Conservation (phyloP, 1,140 invertebrate genomes). For the Ceratina japonica region DNA sequence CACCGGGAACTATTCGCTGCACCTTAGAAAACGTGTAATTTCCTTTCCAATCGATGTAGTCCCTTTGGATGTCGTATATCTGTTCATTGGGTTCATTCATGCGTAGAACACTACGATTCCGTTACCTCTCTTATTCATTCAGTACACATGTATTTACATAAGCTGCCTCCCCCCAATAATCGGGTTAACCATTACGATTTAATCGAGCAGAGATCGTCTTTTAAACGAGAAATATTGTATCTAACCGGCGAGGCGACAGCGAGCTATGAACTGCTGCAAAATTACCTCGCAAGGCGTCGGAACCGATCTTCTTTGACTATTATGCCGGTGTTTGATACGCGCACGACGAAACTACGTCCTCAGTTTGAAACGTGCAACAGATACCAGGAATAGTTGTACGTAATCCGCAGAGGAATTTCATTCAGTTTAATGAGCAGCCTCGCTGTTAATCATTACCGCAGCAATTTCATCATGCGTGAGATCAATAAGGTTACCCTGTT, state of each 20-base stretch:
- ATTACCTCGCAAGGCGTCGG: not conserved
- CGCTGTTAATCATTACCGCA: not conserved
- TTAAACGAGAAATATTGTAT: too few relatives aligned
- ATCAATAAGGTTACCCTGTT: not conserved
- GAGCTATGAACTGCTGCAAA: not conserved
- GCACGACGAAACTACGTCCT: not conserved
- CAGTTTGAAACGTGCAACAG: not conserved
- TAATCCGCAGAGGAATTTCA: constrained; percentile 2
- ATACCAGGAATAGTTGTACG: constrained; percentile 6
- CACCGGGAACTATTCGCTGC: constrained; percentile 36
- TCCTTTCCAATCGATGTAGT: constrained; percentile 33
- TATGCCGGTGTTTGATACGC: not conserved
- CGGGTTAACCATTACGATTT: too few relatives aligned
- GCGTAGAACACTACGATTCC: constrained; percentile 20
- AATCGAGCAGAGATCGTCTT: too few relatives aligned
- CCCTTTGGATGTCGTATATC: constrained; percentile 37
- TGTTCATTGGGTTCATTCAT: constrained; percentile 42
- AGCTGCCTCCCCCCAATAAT: not conserved
- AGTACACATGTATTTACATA: not conserved
- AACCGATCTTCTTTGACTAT: not conserved
- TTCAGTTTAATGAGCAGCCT: not conserved
- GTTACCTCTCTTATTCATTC: not conserved
- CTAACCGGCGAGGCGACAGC: too few relatives aligned
- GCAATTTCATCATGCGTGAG: not conserved
- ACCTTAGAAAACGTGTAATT: constrained; percentile 33